Percentiles rank a stretch among this genome's conserved stretches.
Conservation (phyloP, 2,797 vertebrate species). For the Diplodus sargus region DNA sequence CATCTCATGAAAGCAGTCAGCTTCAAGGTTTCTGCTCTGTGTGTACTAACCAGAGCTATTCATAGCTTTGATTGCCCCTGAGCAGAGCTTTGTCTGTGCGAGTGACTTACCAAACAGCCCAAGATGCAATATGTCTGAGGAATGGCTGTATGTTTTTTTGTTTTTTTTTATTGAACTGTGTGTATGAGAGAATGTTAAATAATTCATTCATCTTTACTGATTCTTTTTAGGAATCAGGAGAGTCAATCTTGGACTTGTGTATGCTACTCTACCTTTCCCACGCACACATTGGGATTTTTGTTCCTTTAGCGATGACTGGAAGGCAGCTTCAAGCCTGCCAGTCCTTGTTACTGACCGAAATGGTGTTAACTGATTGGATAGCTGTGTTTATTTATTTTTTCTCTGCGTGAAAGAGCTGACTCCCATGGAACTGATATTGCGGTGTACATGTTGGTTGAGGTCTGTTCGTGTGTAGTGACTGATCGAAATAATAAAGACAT, state of each 20-base stretch:
- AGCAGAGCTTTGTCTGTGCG: constrained; percentile 63
- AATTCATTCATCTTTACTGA: constrained; percentile 39
- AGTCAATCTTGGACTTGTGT: constrained; percentile 33
- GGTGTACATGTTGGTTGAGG: constrained; percentile 8
- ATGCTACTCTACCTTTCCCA: constrained; percentile 11
- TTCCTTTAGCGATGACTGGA: constrained; percentile 31
- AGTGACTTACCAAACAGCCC: constrained; percentile 59
- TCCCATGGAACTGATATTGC: constrained; percentile 5
- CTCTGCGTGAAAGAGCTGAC: constrained; percentile 27
- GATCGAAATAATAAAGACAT: constrained; percentile 15
- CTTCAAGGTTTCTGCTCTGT: constrained; percentile 69
- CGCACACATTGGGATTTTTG: constrained; percentile 31
- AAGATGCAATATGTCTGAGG: constrained; percentile 31
- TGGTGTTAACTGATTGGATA: constrained; percentile 61
- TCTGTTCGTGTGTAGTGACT: not conserved
- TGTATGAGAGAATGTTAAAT: constrained; percentile 25
- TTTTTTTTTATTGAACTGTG: not conserved
- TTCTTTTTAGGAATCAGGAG: constrained; percentile 36
- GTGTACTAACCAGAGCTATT: constrained; percentile 68
- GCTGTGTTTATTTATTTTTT: constrained; percentile 24
- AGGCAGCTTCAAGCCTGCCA: constrained; percentile 52
- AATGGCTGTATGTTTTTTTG: constrained; percentile 14
- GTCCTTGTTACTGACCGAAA: constrained; percentile 63
- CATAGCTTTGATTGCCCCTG: constrained; percentile 71
- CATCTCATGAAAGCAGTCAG: constrained; percentile 68